Evolutionary conservation across 2,113 vertebrate genomes (phyloP).

Genomic region (Ctenodactylus gundi): DNA sequence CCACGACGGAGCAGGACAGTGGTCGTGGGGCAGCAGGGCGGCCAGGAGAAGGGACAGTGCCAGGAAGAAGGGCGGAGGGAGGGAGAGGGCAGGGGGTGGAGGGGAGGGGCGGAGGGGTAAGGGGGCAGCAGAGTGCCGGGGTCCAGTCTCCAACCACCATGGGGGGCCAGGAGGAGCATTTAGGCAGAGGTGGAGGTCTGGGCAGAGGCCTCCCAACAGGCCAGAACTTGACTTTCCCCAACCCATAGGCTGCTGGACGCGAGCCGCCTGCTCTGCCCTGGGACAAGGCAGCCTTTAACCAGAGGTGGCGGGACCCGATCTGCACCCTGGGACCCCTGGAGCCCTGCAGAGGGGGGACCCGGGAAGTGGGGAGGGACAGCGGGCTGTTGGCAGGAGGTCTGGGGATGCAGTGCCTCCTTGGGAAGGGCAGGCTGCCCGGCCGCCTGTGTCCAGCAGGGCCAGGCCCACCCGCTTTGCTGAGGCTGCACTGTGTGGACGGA

Average conservation of each 20-base stretch:
- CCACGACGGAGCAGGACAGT: conserved; percentile 3
- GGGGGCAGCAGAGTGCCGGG: not conserved
- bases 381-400: not conserved
- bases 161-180: not conserved
- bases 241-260: not conserved
- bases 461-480: too few relatives aligned
- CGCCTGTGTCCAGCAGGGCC: rapidly evolving
- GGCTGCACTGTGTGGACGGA: too few relatives aligned
- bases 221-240: conserved; percentile 33
- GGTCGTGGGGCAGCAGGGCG: not conserved
- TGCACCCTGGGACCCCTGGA: not conserved
- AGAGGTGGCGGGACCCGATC: not conserved
- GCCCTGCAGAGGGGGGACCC: not conserved
- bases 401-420: not conserved
- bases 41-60: not conserved
- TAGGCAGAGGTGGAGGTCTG: not conserved
- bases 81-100: rapidly evolving
- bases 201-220: not conserved
- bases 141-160: not conserved
- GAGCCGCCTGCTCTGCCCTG: not conserved
- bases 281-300: not conserved
- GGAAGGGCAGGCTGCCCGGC: too few relatives aligned
- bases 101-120: not conserved
- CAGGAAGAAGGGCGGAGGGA: not conserved
- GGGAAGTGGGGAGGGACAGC: not conserved